Conservation (phyloP, 1,140 invertebrate species). For the Trissolcus basalis region DNA sequence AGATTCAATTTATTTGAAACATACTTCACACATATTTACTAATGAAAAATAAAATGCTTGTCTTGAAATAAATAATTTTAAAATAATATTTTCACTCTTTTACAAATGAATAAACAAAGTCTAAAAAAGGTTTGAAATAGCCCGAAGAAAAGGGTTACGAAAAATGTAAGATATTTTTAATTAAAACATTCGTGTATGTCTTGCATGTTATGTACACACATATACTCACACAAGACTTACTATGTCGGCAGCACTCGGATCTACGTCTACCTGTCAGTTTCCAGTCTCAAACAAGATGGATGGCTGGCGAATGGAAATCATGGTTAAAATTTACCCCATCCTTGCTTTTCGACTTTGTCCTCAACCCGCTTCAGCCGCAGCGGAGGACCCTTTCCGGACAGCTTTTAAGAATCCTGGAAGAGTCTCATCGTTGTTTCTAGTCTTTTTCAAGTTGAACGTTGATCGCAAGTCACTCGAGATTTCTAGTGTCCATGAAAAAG, state of each 20-base stretch:
- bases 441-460: conserved; percentile 33
- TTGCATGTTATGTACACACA: conserved; percentile 48
- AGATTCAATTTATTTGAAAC: conserved; percentile 2
- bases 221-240: conserved; percentile 70
- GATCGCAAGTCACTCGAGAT: conserved; percentile 7
- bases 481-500: background rate
- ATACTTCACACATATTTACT: too few relatives aligned
- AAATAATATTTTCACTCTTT: too few relatives aligned
- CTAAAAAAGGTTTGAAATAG: background rate
- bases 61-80: too few relatives aligned
- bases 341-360: conserved; percentile 48
- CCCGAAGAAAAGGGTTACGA: too few relatives aligned
- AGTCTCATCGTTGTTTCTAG: conserved; percentile 35
- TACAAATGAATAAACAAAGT: too few relatives aligned
- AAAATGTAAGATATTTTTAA: conserved; percentile 42
- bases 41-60: background rate
- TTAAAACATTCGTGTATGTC: conserved; percentile 46
- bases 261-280: conserved; percentile 77
- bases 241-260: conserved; percentile 76
- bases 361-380: conserved; percentile 41
- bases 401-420: conserved; percentile 42
- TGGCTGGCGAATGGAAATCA: conserved; percentile 77
- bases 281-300: conserved; percentile 78
- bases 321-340: conserved; percentile 72
- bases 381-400: conserved; percentile 44